Percentiles rank a stretch among this genome's conserved stretches.
Conservation (phyloP, 2,888 invertebrate genomes). For the Spodoptera littoralis region DNA sequence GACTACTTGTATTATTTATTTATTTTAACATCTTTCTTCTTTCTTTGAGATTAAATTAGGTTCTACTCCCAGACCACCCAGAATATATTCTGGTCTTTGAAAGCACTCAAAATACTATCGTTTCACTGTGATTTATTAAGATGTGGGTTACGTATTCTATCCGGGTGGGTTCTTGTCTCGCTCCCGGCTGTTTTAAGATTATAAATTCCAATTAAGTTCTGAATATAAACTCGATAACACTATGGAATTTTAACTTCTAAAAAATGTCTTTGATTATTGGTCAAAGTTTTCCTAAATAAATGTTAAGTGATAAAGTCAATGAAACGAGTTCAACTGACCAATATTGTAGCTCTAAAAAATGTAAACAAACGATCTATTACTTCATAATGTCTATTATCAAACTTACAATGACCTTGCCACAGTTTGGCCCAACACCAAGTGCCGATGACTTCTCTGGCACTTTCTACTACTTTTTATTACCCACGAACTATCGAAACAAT, state of each 20-base stretch:
- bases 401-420: slow-evolving; percentile 84
- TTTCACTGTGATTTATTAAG: slow-evolving; percentile 40
- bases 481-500: slow-evolving; percentile 51
- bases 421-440: slow-evolving; percentile 83
- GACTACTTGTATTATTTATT: too few species aligned
- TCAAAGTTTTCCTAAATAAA: background rate
- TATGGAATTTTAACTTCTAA: background rate
- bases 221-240: background rate
- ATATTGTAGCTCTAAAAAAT: slow-evolving; percentile 65
- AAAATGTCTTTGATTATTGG: background rate
- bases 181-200: slow-evolving; percentile 5
- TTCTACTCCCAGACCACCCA: slow-evolving; percentile 28
- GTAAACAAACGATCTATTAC: slow-evolving; percentile 84
- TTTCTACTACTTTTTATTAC: slow-evolving; percentile 82
- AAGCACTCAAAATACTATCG: slow-evolving; percentile 22
- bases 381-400: slow-evolving; percentile 83
- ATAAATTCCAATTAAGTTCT: slow-evolving; percentile 25
- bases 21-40: background rate
- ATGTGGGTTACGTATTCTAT: slow-evolving; percentile 20
- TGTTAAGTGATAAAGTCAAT: background rate
- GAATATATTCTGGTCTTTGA: slow-evolving; percentile 7
- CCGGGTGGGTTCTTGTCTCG: slow-evolving; percentile 8
- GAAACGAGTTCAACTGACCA: slow-evolving; percentile 11
- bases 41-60: slow-evolving; percentile 1
- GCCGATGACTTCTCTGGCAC: slow-evolving; percentile 84